These are phyloP conservation scores for Agriopis marginaria DNA, from an alignment of 2,888 invertebrate species.

Conservation along the genomic window DNA sequence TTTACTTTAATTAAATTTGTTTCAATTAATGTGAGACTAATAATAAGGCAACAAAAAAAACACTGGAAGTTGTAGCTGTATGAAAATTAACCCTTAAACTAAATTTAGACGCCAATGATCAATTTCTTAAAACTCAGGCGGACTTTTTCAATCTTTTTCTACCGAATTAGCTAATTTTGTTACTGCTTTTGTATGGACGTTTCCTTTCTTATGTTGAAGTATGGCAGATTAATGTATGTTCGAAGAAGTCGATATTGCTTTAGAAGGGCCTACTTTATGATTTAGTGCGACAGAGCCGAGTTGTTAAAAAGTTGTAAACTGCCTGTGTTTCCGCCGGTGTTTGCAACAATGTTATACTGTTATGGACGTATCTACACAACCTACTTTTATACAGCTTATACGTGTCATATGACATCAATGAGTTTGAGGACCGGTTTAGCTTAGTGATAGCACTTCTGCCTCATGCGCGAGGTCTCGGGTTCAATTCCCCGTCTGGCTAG, in stretches of 20 bases:
- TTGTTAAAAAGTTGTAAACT: conserved; percentile 85
- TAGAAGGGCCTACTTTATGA: conserved; percentile 80
- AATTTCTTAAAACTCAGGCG: conserved; percentile 31
- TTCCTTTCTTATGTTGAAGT: conserved; percentile 81
- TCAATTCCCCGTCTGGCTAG: too few relatives aligned
- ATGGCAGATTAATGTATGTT: conserved; percentile 83
- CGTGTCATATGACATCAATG: not conserved
- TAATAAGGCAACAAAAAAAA: too few relatives aligned
- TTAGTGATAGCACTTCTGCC: too few relatives aligned
- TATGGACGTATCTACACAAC: conserved; percentile 11
- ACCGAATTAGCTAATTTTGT: conserved; percentile 65
- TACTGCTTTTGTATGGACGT: conserved; percentile 71
- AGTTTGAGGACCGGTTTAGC: too few relatives aligned
- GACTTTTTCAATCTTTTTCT: conserved; percentile 43
- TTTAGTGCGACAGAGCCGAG: conserved; percentile 78
- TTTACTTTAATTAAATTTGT: too few relatives aligned
- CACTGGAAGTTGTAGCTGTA: too few relatives aligned
- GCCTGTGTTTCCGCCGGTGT: conserved; percentile 79
- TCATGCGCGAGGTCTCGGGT: too few relatives aligned
- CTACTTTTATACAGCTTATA: not conserved
- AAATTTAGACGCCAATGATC: conserved; percentile 16
- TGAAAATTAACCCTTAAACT: not conserved
- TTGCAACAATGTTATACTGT: conserved; percentile 71
- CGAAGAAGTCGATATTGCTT: conserved; percentile 85
- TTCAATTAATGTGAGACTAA: too few relatives aligned